A percentile compares a stretch with the other conserved stretches of the same genome.
These are phyloP conservation scores for Acromyrmex echinatior DNA, from an alignment of 1,140 invertebrate species.

Conservation along the genomic window DNA sequence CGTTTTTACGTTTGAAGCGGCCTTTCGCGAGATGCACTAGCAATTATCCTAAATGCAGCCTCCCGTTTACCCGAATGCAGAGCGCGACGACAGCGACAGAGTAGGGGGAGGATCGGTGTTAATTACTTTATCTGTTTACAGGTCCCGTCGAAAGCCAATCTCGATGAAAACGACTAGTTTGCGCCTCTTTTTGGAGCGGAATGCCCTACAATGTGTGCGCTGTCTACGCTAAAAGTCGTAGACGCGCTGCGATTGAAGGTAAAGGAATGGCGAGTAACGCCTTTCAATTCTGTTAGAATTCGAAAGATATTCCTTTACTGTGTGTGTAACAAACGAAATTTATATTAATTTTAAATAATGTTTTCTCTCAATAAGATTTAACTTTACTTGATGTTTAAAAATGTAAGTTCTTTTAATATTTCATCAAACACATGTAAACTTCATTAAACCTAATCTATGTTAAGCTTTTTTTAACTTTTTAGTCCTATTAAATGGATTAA, in stretches of 20 bases:
- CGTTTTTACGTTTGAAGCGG: slow-evolving; percentile 62
- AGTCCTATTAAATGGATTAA: background rate
- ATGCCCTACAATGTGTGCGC: background rate
- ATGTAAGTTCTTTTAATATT: background rate
- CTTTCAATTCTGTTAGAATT: background rate
- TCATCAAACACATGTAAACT: background rate
- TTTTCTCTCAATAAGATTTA: background rate
- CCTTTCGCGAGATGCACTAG: slow-evolving; percentile 61
- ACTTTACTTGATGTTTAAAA: background rate
- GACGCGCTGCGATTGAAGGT: background rate
- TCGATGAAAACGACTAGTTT: slow-evolving; percentile 44
- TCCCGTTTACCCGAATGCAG: slow-evolving; percentile 24
- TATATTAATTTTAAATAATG: background rate
- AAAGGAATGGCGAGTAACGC: background rate
- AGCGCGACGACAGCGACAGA: slow-evolving; percentile 3
- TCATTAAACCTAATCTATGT: background rate
- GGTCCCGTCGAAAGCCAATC: slow-evolving; percentile 50
- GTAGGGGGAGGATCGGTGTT: slow-evolving; percentile 44
- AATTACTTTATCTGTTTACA: slow-evolving; percentile 70
- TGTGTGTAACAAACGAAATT: background rate
- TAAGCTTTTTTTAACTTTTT: background rate
- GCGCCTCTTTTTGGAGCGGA: slow-evolving; percentile 11
- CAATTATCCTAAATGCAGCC: slow-evolving; percentile 65
- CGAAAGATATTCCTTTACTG: too few relatives aligned
- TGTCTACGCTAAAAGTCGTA: slow-evolving; percentile 10